Base-by-base conservation (phyloP, 2,888 invertebrate genomes). In the Hirtodrosophila histrioides region DNA sequence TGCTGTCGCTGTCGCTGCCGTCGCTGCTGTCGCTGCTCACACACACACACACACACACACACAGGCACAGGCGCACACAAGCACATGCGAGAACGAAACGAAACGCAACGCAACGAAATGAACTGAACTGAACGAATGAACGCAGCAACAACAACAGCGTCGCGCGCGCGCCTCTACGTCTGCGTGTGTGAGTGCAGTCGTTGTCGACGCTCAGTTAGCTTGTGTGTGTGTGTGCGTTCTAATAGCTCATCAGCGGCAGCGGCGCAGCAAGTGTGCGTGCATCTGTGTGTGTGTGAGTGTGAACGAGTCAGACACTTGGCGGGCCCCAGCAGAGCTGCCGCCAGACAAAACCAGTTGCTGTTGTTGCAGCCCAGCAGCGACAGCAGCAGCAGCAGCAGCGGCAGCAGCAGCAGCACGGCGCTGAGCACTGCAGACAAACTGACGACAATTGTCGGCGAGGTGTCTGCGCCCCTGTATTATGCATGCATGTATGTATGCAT, bases 361-460 rank as follows among this genome's bases (percentile, higher is more conserved):
- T 56, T 61, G 33, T 54, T 51, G 48, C 7, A 31, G 31, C 31
- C 31, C 65, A 63, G 58, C 50, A 60, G 69, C 49, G 17, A 17
- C 17, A 17, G 17, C 17, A 17, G 2, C 17, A 17, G 17, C 17
- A 61, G 49, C 71, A 58, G 57, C 54, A 51, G 53, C 58, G 60
- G 58, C 51, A 27, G 12, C 51, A 51, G 65, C 58, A 44, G 17
- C 55, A 49, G 45, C 50, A 31, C 60, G 61, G 74, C 65, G 81
- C 86, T 70, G 87, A 86, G 87, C 81, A 78, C 43, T 86, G 81
- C 85, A 81, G 81, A 81, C 81, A 81, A 87, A 85, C 81, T 86
- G 81, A 85, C 81, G 81, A 86, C 82, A 82, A 86, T 86, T 76
- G 83, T 87, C 86, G 86, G 86, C 86, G 77, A 82, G 82, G 88